Conservation (phyloP, 2,888 invertebrate genomes). For the Acleris holmiana region DNA sequence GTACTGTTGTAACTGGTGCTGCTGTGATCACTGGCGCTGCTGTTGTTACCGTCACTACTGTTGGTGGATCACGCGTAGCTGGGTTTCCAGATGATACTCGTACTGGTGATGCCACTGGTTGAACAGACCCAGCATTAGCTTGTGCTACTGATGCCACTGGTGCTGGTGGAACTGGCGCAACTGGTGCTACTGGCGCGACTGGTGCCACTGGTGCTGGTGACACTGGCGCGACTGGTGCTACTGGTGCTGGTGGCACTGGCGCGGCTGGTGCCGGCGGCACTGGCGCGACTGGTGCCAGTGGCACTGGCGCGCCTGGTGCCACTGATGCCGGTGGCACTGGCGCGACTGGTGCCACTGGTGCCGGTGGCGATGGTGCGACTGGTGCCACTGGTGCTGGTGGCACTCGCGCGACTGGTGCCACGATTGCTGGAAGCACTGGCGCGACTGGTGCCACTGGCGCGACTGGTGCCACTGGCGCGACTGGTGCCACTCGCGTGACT, state of each 20-base stretch:
- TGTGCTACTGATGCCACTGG: too few relatives aligned
- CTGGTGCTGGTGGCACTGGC: not conserved
- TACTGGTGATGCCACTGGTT: not conserved
- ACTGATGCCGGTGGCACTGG: too few relatives aligned
- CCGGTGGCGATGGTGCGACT: not conserved
- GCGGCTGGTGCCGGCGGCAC: not conserved
- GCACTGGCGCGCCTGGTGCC: not conserved
- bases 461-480: not conserved
- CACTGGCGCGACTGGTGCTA: not conserved
- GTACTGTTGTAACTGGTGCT: not conserved
- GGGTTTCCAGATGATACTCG: not conserved
- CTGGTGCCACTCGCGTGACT: not conserved
- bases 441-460: not conserved
- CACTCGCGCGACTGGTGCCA: not conserved
- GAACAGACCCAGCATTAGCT: too few relatives aligned
- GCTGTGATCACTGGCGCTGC: not conserved
- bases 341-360: too few relatives aligned
- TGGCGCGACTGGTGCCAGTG: not conserved
- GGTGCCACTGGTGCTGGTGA: not conserved
- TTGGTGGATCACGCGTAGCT: not conserved
- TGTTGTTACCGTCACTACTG: not conserved
- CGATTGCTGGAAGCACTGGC: not conserved
- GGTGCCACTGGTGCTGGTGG: not conserved
- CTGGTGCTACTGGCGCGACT: too few relatives aligned
- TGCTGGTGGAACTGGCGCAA: too few relatives aligned